Conservation (phyloP, 1,140 invertebrate genomes). For the Babylonia areolata region DNA sequence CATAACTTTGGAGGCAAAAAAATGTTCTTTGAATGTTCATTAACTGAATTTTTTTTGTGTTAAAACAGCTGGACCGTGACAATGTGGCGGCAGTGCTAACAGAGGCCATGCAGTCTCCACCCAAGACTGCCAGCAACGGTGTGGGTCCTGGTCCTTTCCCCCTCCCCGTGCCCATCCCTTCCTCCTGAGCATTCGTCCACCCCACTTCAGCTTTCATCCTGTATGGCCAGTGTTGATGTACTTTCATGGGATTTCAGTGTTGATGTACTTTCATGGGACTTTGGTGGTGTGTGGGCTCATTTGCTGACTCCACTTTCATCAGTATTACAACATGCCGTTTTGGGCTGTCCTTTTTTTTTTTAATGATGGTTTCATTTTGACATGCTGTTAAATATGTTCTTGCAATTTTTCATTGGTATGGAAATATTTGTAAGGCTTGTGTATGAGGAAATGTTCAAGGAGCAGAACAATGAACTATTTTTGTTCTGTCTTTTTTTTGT, state of each 20-base stretch:
- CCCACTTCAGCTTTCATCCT: not conserved
- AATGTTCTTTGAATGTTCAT: too few species aligned
- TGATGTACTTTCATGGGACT: not conserved
- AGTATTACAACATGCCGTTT: not conserved
- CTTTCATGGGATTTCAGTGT: not conserved
- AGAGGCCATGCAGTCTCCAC: constrained; percentile 73
- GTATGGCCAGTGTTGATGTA: not conserved
- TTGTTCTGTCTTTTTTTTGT: too few species aligned
- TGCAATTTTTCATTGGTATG: not conserved
- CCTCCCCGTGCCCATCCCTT: not conserved
- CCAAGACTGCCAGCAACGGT: not conserved
- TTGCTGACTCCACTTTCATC: not conserved
- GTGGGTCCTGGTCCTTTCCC: not conserved
- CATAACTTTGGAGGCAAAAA: too few species aligned
- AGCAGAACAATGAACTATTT: too few species aligned
- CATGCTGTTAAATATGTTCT: not conserved
- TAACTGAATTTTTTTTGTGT: too few species aligned
- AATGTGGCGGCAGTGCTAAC: constrained; percentile 85
- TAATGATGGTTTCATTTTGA: not conserved
- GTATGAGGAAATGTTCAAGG: too few species aligned
- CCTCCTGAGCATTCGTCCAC: not conserved
- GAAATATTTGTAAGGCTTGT: too few species aligned
- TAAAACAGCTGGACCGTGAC: constrained; percentile 82
- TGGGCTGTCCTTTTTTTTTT: not conserved
- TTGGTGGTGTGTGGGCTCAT: not conserved